These are phyloP conservation scores for Myrmecophaga tridactyla DNA, from an alignment of 2,113 vertebrate genomes.

Conservation along the genomic window DNA sequence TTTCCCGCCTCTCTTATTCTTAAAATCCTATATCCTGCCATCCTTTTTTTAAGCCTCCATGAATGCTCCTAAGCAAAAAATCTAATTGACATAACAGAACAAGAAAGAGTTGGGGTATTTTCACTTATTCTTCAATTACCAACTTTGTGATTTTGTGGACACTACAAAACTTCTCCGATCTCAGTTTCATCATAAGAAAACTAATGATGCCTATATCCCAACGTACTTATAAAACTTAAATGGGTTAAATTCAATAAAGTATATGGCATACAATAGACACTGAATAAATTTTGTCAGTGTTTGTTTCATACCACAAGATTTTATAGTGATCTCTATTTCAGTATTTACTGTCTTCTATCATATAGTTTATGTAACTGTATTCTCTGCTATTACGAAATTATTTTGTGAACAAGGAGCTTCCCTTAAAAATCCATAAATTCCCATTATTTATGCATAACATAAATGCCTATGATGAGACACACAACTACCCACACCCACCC, in stretches of 20 bases:
- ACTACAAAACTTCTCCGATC: not conserved
- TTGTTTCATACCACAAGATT: not conserved
- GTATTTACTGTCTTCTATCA: not conserved
- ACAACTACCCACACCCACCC: not conserved
- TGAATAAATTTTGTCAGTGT: not conserved
- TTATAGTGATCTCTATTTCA: not conserved
- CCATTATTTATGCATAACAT: not conserved
- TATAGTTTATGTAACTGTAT: not conserved
- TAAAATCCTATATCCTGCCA: not conserved
- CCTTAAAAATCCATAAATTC: constrained; percentile 1
- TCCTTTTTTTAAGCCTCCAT: not conserved
- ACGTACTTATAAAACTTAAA: not conserved
- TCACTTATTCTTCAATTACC: not conserved
- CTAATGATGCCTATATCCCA: not conserved
- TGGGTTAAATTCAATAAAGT: not conserved
- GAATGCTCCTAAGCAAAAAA: not conserved
- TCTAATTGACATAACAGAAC: not conserved
- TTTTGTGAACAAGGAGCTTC: not conserved
- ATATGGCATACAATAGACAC: not conserved
- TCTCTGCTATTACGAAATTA: not conserved
- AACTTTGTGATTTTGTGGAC: not conserved
- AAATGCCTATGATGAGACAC: not conserved
- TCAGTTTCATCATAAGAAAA: not conserved
- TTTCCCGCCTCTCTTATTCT: not conserved
- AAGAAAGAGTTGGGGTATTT: not conserved